A percentile compares a stretch with the other conserved stretches of the same genome.
These are phyloP conservation scores for Hirtodrosophila trivittata DNA, from an alignment of 2,888 invertebrate species.

Conservation along the genomic window DNA sequence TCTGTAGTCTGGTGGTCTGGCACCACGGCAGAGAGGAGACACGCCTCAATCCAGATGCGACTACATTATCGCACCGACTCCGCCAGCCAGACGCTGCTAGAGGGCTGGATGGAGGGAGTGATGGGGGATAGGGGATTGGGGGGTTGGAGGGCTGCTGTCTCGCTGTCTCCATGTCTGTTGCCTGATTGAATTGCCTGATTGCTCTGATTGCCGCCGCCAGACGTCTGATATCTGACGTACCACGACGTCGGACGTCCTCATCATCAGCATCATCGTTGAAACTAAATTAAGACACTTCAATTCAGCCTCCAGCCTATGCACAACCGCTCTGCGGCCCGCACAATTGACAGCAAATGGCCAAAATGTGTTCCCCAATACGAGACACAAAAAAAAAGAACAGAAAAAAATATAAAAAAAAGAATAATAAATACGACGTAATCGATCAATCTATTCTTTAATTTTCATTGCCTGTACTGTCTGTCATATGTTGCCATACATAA, in stretches of 20 bases:
- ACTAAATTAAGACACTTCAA: constrained; percentile 59
- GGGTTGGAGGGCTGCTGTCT: constrained; percentile 16
- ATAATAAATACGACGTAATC: too few species aligned
- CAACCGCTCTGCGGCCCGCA: constrained; percentile 1
- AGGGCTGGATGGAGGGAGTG: background rate
- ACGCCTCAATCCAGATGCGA: constrained; percentile 23
- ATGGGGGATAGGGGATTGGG: background rate
- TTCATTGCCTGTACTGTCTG: too few species aligned
- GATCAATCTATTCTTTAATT: background rate
- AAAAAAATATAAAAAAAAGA: background rate
- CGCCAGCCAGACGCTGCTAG: constrained; percentile 15
- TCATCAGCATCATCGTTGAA: constrained; percentile 54
- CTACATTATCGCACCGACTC: constrained; percentile 33
- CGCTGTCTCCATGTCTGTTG: constrained; percentile 37
- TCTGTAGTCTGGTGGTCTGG: constrained; percentile 8
- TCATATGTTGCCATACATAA: too few species aligned
- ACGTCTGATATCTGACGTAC: constrained; percentile 35
- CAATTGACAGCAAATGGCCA: constrained; percentile 19
- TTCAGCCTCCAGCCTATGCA: constrained; percentile 20
- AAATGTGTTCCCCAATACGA: constrained; percentile 7
- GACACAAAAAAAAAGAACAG: background rate
- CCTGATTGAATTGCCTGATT: constrained; percentile 75
- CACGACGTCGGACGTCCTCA: constrained; percentile 24
- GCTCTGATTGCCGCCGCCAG: constrained; percentile 71
- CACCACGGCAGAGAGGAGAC: background rate